Conservation (phyloP, 2,797 vertebrate genomes). For the Lagorchestes hirsutus region DNA sequence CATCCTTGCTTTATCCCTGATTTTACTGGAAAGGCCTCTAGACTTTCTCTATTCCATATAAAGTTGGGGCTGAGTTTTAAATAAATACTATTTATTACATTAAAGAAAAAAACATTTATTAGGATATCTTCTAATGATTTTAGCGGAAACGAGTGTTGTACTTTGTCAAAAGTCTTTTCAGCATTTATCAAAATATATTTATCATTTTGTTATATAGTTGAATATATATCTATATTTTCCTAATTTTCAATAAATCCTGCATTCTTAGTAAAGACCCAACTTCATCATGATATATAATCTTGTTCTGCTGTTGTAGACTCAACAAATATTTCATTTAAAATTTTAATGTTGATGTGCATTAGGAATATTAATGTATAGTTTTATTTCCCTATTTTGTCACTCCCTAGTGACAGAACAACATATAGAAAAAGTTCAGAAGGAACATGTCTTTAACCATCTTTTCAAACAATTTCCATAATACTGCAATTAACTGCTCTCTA, state of each 20-base stretch:
- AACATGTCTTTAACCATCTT: background rate
- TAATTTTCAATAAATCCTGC: background rate
- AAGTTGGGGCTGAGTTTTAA: background rate
- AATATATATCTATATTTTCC: background rate
- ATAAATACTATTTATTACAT: background rate
- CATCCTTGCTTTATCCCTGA: background rate
- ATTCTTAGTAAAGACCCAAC: background rate
- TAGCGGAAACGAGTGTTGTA: too few relatives aligned
- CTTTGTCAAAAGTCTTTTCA: background rate
- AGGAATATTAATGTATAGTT: background rate
- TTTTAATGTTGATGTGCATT: background rate
- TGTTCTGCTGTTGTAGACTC: background rate
- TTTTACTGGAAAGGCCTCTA: background rate
- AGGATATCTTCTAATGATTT: too few relatives aligned
- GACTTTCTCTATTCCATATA: background rate
- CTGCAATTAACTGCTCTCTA: background rate
- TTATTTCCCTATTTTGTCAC: background rate
- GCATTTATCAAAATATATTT: background rate
- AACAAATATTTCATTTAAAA: background rate
- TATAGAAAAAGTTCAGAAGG: background rate
- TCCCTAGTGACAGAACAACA: background rate
- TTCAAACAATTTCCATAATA: background rate
- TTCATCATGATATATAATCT: background rate
- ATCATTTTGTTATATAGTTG: background rate
- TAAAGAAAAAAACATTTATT: background rate